Conservation (phyloP, 2,113 vertebrate genomes). For the Crotalus viridis region DNA sequence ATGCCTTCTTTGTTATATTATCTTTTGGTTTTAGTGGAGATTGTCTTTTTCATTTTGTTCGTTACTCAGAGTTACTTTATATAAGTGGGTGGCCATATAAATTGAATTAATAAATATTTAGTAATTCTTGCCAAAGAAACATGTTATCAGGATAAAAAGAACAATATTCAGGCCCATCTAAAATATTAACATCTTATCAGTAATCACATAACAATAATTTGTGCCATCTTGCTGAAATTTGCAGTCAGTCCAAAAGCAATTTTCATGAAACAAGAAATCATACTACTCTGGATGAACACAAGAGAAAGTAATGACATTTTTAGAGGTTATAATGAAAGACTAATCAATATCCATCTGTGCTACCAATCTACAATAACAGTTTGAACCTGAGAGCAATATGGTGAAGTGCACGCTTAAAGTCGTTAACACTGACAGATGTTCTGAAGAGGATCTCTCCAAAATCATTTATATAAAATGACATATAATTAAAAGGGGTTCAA, state of each 20-base stretch:
- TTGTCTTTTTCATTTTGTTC: too few species aligned
- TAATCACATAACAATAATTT: neutral
- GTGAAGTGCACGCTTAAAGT: neutral
- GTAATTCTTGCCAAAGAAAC: neutral
- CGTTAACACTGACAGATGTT: neutral
- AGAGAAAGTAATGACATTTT: constrained; percentile 29
- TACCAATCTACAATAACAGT: neutral
- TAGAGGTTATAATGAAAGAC: neutral
- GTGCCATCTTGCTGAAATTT: constrained; percentile 5
- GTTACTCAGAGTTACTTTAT: too few species aligned
- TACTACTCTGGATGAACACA: neutral
- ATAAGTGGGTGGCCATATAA: too few species aligned
- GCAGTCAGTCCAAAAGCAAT: neutral
- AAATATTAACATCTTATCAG: neutral
- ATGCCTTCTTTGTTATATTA: too few species aligned
- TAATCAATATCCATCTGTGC: neutral
- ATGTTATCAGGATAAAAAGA: neutral
- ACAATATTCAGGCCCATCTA: neutral
- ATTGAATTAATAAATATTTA: neutral
- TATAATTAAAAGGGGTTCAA: too few species aligned
- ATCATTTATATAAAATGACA: too few species aligned
- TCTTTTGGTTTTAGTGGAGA: too few species aligned
- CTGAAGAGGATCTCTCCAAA: too few species aligned
- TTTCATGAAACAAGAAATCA: constrained; percentile 13
- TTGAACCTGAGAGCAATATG: neutral